Evolutionary conservation across 1,140 invertebrate species (phyloP), one percentile per base, ranked within the genome.

Genomic region (Pteromalus puparum): DNA sequence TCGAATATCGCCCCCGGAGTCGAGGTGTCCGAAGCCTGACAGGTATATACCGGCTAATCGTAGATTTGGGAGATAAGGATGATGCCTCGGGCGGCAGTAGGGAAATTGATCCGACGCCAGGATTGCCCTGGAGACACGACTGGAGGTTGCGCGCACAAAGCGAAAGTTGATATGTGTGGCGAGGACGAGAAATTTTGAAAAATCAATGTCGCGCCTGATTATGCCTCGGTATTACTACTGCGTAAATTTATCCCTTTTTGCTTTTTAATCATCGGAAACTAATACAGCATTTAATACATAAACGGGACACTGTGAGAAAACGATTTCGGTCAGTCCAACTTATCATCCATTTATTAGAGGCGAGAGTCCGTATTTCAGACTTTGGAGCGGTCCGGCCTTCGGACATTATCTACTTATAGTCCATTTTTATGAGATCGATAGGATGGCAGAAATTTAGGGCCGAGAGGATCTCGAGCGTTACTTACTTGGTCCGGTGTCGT

Each of bases 341-440:
- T 75, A 38, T 18, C 21, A 7, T 26, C 75, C 46, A 77, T 30
- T 78, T 65, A n/a, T 61, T 18, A 61, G 12, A 34, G 61, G 4
- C 28, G 26, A 78, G 76, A 78, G 24, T 77, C 24, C 61, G 70
- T 80, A 68, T 34, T 38, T 80, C 34, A 80, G 61, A 80, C 78
- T 80, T 80, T 42, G 24, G 18, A 30, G 61, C n/a, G 21, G 53
- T 21, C 74, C 26, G 76, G 34, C 24, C 76, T 61, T 42, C 48
- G 26, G 46, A 78, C 48, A 78, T 78, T 78, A 78, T 78, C 46
- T 78, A 34, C 75, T 61, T 78, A 65, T 30, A 65, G 76, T 34
- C 24, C 48, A 65, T 61, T 78, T 61, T 78, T 78, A 78, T 65
- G 53, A 65, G 76, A 78, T 78, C 76, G 76, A 78, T 78, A 65